Conservation (phyloP, 2,888 invertebrate species). For the Venustoraphidia nigricollis region DNA sequence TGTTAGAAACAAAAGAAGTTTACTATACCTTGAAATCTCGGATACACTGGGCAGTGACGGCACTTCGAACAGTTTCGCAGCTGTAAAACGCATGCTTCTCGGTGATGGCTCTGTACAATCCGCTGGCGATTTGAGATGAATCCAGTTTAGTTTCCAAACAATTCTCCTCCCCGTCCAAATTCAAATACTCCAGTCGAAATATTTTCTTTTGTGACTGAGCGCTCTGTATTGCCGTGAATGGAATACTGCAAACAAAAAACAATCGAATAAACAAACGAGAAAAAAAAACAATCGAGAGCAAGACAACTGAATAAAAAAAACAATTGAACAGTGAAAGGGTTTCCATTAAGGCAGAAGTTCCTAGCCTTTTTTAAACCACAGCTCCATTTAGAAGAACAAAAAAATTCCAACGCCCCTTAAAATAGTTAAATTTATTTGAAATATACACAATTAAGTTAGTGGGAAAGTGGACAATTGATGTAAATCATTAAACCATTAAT, state of each 20-base stretch:
- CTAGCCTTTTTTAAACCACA: too few relatives aligned
- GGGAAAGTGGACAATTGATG: too few relatives aligned
- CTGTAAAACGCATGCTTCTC: conserved; percentile 88
- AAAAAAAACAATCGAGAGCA: background rate
- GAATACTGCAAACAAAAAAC: conserved; percentile 40
- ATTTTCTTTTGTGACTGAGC: conserved; percentile 59
- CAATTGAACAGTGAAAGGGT: background rate
- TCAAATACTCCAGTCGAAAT: conserved; percentile 61
- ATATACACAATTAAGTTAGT: too few relatives aligned
- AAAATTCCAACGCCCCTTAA: too few relatives aligned
- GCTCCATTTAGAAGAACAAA: too few relatives aligned
- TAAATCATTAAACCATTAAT: too few relatives aligned
- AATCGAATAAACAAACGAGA: background rate
- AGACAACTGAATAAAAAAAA: background rate
- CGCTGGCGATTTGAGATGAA: conserved; percentile 66
- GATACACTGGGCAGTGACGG: conserved; percentile 78
- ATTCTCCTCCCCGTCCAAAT: conserved; percentile 49
- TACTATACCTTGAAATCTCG: conserved; percentile 59
- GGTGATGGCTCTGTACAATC: conserved; percentile 71
- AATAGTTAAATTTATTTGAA: too few relatives aligned
- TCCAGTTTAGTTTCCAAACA: conserved; percentile 65
- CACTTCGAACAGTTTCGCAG: conserved; percentile 78
- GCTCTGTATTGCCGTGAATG: conserved; percentile 66
- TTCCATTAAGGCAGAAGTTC: too few relatives aligned
- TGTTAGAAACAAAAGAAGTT: background rate